These are phyloP conservation scores for Apamea sordens DNA, from an alignment of 2,888 invertebrate genomes.

Conservation along the genomic window DNA sequence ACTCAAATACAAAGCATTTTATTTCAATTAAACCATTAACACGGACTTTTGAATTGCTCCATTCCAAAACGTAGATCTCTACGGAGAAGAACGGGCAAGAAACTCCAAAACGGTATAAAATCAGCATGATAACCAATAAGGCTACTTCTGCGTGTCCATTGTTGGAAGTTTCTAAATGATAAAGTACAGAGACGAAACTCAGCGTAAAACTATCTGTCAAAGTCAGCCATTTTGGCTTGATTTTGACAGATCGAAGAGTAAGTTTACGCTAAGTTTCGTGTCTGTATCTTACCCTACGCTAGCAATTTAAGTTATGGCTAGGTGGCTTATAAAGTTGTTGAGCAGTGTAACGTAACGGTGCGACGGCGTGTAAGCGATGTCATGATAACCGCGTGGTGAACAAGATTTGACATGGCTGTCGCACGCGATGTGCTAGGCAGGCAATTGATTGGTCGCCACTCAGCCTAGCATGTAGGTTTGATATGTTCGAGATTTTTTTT, in stretches of 20 bases:
- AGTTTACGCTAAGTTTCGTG: neutral
- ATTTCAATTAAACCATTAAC: neutral
- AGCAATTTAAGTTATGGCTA: neutral
- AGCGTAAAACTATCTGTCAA: neutral
- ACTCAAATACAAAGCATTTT: neutral
- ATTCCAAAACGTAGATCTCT: too few species aligned
- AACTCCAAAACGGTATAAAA: neutral
- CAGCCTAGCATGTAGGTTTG: neutral
- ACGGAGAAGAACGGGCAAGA: neutral
- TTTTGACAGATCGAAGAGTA: neutral
- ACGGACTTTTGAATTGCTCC: too few species aligned
- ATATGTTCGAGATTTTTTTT: neutral
- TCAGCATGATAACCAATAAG: neutral
- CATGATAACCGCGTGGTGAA: slow-evolving; percentile 43
- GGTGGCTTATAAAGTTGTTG: neutral
- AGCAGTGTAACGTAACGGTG: slow-evolving; percentile 1
- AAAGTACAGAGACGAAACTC: neutral
- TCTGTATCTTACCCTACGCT: too few species aligned
- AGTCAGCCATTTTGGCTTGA: neutral
- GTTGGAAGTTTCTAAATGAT: neutral
- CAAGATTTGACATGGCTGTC: slow-evolving; percentile 54
- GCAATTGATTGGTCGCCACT: slow-evolving; percentile 36
- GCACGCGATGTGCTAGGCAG: slow-evolving; percentile 38
- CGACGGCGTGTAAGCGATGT: slow-evolving; percentile 17
- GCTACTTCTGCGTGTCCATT: neutral